Conservation (phyloP, 2,888 invertebrate species). For the Melangyna quadrimaculata region DNA sequence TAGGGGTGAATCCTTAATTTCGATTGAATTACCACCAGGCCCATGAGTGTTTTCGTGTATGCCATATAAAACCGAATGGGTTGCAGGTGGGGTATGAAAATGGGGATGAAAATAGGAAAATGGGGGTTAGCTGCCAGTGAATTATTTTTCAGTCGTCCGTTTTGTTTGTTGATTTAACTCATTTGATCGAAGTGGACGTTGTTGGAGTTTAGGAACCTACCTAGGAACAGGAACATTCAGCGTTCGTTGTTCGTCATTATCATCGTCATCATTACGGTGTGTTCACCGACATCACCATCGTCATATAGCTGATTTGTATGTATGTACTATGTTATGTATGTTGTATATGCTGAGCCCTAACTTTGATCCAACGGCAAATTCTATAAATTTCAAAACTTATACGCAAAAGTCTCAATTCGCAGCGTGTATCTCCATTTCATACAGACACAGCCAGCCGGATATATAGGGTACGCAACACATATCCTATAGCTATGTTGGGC, state of each 20-base stretch:
- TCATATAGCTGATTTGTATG: slow-evolving; percentile 11
- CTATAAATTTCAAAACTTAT: slow-evolving; percentile 72
- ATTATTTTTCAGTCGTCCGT: slow-evolving; percentile 70
- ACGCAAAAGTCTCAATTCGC: slow-evolving; percentile 70
- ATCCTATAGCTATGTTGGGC: slow-evolving; percentile 1
- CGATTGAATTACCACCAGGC: slow-evolving; percentile 68
- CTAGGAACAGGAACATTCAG: neutral
- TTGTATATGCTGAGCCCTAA: slow-evolving; percentile 19
- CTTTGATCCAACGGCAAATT: slow-evolving; percentile 64
- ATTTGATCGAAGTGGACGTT: slow-evolving; percentile 66
- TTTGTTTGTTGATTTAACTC: slow-evolving; percentile 71
- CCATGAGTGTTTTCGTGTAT: slow-evolving; percentile 58
- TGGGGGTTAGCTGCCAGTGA: slow-evolving; percentile 50
- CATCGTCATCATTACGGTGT: slow-evolving; percentile 30
- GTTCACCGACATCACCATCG: neutral
- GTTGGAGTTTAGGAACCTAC: slow-evolving; percentile 29
- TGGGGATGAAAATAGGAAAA: slow-evolving; percentile 9
- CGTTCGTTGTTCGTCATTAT: slow-evolving; percentile 25
- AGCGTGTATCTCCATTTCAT: slow-evolving; percentile 12
- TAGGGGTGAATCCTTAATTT: slow-evolving; percentile 70
- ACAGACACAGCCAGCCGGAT: slow-evolving; percentile 2
- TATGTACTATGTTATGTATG: neutral
- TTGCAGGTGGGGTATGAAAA: neutral
- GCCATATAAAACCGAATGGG: slow-evolving; percentile 43
- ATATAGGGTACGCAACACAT: neutral